Percentiles rank a stretch among this genome's conserved stretches.
Conservation (phyloP, 2,888 invertebrate species). For the Parnassius smintheus region DNA sequence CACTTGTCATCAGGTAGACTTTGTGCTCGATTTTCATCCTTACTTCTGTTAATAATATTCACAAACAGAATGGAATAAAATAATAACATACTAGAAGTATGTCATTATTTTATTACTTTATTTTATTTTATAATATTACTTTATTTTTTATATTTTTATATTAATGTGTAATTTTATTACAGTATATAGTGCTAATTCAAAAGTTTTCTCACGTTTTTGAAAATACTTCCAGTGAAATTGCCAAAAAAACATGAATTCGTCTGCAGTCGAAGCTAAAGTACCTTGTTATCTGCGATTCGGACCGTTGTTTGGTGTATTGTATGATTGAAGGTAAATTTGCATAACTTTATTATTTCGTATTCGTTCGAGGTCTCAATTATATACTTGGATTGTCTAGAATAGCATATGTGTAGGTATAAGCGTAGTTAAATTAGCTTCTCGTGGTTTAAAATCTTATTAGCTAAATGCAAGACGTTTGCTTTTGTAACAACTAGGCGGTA, state of each 20-base stretch:
- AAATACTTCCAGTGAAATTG: constrained; percentile 9
- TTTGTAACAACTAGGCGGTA: too few relatives aligned
- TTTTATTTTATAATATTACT: too few relatives aligned
- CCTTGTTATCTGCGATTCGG: not conserved
- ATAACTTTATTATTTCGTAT: constrained; percentile 18
- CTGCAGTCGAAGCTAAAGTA: constrained; percentile 1
- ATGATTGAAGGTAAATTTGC: constrained; percentile 16
- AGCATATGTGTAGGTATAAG: constrained; percentile 8
- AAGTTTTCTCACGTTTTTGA: constrained; percentile 6
- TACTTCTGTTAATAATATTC: too few relatives aligned
- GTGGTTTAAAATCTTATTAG: not conserved
- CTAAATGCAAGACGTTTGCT: not conserved
- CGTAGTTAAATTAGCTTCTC: constrained; percentile 3
- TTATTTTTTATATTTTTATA: too few relatives aligned
- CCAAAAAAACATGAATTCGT: constrained; percentile 1
- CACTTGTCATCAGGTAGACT: too few relatives aligned
- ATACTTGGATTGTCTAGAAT: constrained; percentile 11
- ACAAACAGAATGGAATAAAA: too few relatives aligned
- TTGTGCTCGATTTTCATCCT: too few relatives aligned
- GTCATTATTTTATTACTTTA: too few relatives aligned
- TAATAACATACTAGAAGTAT: too few relatives aligned
- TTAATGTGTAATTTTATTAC: too few relatives aligned
- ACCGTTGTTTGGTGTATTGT: not conserved
- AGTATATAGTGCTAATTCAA: not conserved
- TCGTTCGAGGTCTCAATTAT: constrained; percentile 19